Base-by-base conservation (phyloP, 2,888 invertebrate species). In the Himalopsyche kuldschensis region DNA sequence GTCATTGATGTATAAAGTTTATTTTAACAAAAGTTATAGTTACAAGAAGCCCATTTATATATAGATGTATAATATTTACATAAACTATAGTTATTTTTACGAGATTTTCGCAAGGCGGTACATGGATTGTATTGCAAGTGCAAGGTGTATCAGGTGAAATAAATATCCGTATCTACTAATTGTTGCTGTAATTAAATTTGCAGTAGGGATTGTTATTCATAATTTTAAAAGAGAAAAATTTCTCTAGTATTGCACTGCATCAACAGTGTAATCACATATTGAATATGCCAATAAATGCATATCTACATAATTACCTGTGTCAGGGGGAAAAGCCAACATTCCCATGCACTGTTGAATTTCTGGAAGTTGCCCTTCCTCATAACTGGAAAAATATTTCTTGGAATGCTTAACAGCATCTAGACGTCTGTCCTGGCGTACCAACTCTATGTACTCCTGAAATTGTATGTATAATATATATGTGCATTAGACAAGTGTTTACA, bases 341-440 rank as follows among this genome's bases (percentile, higher is more conserved):
- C 97, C 98, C 98, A 99, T 99, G 87, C 97, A 97, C 88, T 96
- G 96, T 89, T 98, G 97, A 79, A 99, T 97, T 87, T 97, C 96
- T 78, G 93, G 93, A 69, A 98, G 90, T 88, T 97, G 97, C 5
- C 96, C 96, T 81, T 97, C 96, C 88, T 98, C 97, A 88, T 96
- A 96, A 32, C 93, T 93, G 0, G 96, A 95, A 90, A 99, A 97
- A 90, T 97, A 95, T 89, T 98, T 98, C 87, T 98, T 94, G 0
- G 99, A 98, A 91, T 99, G 98, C 87, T 96, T 95, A 1, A 99
- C 97, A 15, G 99, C 99, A 85, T 99, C 99, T 86, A 97, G 91
- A 77, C 97, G 94, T 84, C 94, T 93, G 89, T 97, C 97, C 11
- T 93, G 93, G 84, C 97, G 94, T n/a, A 99, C 96, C 80, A 99